Percentiles rank a stretch among this genome's conserved stretches.
Conservation (phyloP, 2,888 invertebrate species). For the Yponomeuta cagnagella region DNA sequence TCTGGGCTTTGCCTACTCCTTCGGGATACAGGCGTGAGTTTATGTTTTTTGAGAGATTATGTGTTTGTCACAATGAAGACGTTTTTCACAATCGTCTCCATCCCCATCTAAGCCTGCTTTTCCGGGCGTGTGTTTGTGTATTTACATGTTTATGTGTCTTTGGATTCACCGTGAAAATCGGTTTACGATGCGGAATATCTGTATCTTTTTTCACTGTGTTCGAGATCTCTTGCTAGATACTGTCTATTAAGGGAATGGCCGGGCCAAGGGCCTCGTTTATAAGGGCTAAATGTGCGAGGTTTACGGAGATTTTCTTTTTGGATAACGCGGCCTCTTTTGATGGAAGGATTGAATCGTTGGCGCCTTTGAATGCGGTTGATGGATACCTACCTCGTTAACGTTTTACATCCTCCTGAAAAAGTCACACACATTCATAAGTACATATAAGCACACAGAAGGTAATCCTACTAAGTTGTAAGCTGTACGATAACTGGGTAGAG, state of each 20-base stretch:
- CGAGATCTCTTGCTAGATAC: conserved; percentile 27
- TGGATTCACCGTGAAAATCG: too few relatives aligned
- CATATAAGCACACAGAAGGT: not conserved
- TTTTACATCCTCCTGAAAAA: not conserved
- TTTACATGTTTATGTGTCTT: not conserved
- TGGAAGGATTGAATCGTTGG: not conserved
- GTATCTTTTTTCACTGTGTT: conserved; percentile 41
- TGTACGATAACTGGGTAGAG: too few relatives aligned
- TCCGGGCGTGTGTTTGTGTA: too few relatives aligned
- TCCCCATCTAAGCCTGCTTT: too few relatives aligned
- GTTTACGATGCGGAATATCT: conserved; percentile 21
- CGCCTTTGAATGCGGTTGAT: not conserved
- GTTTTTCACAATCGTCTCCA: too few relatives aligned
- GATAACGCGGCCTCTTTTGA: not conserved
- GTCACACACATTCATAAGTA: not conserved
- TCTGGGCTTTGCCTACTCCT: too few relatives aligned
- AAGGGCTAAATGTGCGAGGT: conserved; percentile 9
- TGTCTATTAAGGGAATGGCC: conserved; percentile 67
- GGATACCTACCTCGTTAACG: not conserved
- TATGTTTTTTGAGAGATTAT: too few relatives aligned
- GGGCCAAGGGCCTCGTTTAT: conserved; percentile 21
- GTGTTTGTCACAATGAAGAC: too few relatives aligned
- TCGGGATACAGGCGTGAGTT: too few relatives aligned
- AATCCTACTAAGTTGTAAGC: too few relatives aligned
- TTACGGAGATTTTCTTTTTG: conserved; percentile 1